Conservation (phyloP, 2,888 invertebrate genomes). For the Acleris literana region DNA sequence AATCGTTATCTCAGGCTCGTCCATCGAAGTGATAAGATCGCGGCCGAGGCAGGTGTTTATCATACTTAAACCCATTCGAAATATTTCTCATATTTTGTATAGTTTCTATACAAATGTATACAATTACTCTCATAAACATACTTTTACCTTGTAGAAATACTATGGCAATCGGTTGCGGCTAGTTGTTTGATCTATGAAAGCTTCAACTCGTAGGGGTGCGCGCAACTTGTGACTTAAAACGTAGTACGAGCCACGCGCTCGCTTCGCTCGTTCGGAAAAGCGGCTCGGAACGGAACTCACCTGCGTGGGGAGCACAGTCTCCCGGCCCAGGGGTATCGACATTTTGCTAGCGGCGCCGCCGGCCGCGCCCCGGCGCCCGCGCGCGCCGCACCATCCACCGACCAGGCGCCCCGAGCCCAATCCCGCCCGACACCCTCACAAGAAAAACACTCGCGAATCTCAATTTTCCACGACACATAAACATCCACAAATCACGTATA, state of each 20-base stretch:
- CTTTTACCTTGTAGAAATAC: neutral
- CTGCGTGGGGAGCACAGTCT: constrained; percentile 79
- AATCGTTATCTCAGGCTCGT: constrained; percentile 26
- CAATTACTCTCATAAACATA: neutral
- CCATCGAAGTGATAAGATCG: constrained; percentile 29
- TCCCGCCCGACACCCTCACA: constrained; percentile 57
- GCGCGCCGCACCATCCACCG: constrained; percentile 78
- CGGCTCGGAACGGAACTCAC: constrained; percentile 62
- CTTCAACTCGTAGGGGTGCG: neutral
- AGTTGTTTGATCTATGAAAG: constrained; percentile 18
- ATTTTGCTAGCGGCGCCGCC: constrained; percentile 81
- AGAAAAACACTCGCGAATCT: constrained; percentile 73
- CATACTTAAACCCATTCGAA: constrained; percentile 10
- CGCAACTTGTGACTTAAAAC: neutral
- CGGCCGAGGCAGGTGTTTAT: constrained; percentile 29
- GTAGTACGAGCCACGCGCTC: constrained; percentile 38
- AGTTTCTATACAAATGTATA: constrained; percentile 2
- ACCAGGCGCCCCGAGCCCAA: constrained; percentile 62
- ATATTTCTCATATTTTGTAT: constrained; percentile 22
- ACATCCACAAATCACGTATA: constrained; percentile 49
- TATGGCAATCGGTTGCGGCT: neutral
- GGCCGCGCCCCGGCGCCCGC: constrained; percentile 82
- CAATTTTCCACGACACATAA: constrained; percentile 52
- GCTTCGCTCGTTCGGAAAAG: constrained; percentile 42
- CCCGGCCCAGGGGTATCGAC: constrained; percentile 82